Conservation (phyloP, 1,140 invertebrate species). For the Eufriesea mexicana region DNA sequence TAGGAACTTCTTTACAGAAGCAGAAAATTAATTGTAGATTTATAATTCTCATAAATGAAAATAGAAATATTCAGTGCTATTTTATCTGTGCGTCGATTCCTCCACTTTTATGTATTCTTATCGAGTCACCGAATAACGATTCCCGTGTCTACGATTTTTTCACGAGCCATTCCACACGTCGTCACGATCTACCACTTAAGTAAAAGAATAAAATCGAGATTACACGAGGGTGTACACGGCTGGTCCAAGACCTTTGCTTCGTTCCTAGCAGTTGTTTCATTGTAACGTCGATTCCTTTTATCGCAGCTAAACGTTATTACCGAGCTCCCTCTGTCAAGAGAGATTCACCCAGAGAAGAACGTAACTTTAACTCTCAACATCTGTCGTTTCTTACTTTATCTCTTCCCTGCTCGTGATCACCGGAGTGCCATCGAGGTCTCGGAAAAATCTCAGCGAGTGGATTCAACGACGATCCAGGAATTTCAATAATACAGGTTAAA, state of each 20-base stretch:
- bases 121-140: neutral
- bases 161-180: neutral
- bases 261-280: slow-evolving; percentile 48
- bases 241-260: slow-evolving; percentile 43
- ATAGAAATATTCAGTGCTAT: too few species aligned
- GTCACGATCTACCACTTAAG: slow-evolving; percentile 43
- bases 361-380: slow-evolving; percentile 22
- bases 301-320: slow-evolving; percentile 71
- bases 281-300: slow-evolving; percentile 69
- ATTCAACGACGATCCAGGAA: too few species aligned
- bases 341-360: slow-evolving; percentile 8
- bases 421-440: neutral
- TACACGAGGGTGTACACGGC: slow-evolving; percentile 49
- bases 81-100: too few species aligned
- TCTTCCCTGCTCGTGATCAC: neutral
- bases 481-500: too few species aligned
- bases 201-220: slow-evolving; percentile 69
- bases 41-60: too few species aligned
- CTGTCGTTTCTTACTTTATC: slow-evolving; percentile 35
- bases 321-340: neutral
- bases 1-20: too few species aligned
- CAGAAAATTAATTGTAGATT: too few species aligned
- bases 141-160: neutral
- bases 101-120: neutral
- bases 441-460: neutral